Evolutionary conservation across 1,140 invertebrate genomes (phyloP).

Genomic region (Aphis craccivora): DNA sequence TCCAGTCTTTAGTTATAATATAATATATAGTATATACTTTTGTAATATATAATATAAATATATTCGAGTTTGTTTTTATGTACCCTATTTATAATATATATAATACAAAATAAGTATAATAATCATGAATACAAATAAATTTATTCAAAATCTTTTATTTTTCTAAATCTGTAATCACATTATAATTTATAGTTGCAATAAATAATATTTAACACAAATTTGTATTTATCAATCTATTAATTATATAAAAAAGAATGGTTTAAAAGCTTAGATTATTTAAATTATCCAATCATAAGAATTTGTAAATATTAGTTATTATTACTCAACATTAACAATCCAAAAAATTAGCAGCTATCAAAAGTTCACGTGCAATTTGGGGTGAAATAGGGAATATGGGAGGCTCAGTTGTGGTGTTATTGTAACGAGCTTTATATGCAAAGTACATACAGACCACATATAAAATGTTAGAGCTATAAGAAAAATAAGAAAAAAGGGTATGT

Average conservation of each 20-base stretch:
- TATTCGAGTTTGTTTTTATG: too few species aligned
- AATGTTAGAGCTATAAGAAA: conserved; percentile 86
- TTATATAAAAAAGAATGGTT: neutral
- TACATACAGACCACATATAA: conserved; percentile 99
- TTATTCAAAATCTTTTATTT: neutral
- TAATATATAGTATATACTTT: neutral
- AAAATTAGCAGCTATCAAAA: conserved; percentile 99
- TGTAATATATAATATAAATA: neutral
- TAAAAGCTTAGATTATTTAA: neutral
- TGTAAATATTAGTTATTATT: neutral
- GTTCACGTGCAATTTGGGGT: conserved; percentile 94
- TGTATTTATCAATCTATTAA: neutral
- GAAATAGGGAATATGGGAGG: conserved; percentile 99
- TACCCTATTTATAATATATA: too few species aligned
- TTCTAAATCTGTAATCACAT: neutral
- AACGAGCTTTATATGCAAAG: conserved; percentile 98
- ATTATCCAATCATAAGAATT: neutral
- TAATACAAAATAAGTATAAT: neutral
- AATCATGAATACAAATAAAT: neutral
- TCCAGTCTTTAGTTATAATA: too few species aligned
- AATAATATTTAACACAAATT: neutral
- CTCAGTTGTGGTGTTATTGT: conserved; percentile 98
- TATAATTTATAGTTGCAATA: neutral
- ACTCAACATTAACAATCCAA: conserved; percentile 88
- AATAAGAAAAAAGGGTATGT: neutral